These are phyloP conservation scores for Bujurquina vittata DNA, from an alignment of 2,113 vertebrate species.

Conservation along the genomic window DNA sequence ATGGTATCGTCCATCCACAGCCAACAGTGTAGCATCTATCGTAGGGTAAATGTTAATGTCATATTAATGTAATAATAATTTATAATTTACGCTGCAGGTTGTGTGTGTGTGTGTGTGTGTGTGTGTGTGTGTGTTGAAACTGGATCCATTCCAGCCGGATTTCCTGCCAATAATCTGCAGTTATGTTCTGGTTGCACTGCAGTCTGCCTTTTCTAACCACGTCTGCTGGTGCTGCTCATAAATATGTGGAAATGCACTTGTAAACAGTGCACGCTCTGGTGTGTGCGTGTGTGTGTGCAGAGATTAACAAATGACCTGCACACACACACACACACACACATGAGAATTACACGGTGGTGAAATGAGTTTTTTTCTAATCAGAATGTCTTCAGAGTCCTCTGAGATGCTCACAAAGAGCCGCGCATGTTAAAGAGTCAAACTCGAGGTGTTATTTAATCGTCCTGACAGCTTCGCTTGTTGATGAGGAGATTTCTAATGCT, in stretches of 20 bases:
- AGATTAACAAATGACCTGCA: neutral
- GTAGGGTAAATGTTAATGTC: neutral
- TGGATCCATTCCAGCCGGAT: neutral
- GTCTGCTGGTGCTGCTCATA: constrained; percentile 3
- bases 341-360: neutral
- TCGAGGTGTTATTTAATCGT: neutral
- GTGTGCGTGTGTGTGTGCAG: neutral
- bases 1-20: too few species aligned
- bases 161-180: constrained; percentile 6
- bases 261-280: neutral
- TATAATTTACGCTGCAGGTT: neutral
- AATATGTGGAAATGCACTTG: neutral
- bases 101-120: neutral
- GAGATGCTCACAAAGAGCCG: neutral
- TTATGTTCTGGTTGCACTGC: neutral
- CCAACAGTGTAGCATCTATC: neutral
- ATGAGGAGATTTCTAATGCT: neutral
- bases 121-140: neutral
- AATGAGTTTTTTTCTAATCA: neutral
- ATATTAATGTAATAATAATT: neutral
- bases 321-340: neutral
- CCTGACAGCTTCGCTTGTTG: neutral
- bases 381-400: neutral
- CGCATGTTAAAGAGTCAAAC: neutral
- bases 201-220: neutral